Evolutionary conservation across 1,140 invertebrate species (phyloP).

Genomic region (Mesaphorura yosii): DNA sequence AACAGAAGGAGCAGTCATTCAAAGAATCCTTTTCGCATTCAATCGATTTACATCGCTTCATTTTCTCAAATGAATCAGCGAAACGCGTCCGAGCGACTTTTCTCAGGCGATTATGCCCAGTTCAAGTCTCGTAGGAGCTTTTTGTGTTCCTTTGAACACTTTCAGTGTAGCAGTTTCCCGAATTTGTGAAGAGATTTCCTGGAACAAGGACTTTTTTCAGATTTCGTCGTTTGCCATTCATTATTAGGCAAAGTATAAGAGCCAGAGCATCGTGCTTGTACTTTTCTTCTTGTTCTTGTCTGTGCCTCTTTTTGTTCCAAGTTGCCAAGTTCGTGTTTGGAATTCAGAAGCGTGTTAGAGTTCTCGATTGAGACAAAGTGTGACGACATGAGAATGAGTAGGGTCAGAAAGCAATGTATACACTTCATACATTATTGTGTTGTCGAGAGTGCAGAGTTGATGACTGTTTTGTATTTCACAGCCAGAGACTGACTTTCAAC

Average conservation of each 20-base stretch:
- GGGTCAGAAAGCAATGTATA: not conserved
- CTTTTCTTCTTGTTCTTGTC: not conserved
- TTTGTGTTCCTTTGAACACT: not conserved
- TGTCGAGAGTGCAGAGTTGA: not conserved
- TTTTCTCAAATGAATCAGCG: not conserved
- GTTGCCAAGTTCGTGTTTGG: not conserved
- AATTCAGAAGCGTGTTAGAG: not conserved
- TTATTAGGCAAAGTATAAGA: not conserved
- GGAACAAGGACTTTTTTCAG: not conserved
- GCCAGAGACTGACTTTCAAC: not conserved
- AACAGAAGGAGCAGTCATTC: too few species aligned
- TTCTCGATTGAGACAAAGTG: not conserved
- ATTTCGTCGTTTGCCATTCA: too few species aligned
- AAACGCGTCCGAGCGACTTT: not conserved
- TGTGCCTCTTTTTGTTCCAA: not conserved
- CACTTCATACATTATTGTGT: too few species aligned
- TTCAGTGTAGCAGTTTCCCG: not conserved
- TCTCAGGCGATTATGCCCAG: not conserved
- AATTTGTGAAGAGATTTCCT: not conserved
- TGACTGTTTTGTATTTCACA: not conserved
- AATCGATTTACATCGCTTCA: slow-evolving; percentile 13
- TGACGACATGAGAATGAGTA: not conserved
- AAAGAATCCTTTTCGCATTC: not conserved
- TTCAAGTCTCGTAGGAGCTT: not conserved
- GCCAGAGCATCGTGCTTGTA: not conserved